Evolutionary conservation across 2,797 vertebrate species (phyloP).

Genomic region (Onychomys leucogaster): DNA sequence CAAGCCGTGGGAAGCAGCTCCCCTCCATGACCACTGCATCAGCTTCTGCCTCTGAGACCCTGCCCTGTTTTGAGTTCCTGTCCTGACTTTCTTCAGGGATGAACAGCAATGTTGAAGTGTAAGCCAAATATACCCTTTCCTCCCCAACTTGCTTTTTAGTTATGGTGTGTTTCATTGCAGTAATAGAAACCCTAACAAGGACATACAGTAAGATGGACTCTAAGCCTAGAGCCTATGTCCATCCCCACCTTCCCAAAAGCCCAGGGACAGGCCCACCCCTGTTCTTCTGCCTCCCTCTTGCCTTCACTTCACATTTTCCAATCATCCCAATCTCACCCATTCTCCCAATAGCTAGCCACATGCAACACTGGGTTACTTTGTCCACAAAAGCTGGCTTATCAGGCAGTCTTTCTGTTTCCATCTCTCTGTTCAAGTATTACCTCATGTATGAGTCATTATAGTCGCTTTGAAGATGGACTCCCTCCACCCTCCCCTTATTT

Average conservation of each 20-base stretch:
- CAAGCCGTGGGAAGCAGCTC: not conserved
- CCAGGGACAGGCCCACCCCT: not conserved
- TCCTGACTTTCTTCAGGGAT: not conserved
- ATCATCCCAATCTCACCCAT: not conserved
- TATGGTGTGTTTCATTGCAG: not conserved
- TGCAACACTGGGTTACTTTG: not conserved
- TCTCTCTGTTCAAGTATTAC: not conserved
- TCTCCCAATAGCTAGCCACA: not conserved
- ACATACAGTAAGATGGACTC: not conserved
- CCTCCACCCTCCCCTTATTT: accelerated
- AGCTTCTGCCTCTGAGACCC: not conserved
- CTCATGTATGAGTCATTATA: not conserved
- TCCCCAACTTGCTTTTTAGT: not conserved
- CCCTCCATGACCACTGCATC: not conserved
- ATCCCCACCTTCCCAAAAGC: not conserved
- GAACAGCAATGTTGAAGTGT: not conserved
- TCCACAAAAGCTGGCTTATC: not conserved
- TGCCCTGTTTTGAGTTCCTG: not conserved
- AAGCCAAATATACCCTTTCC: not conserved
- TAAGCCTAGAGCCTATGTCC: not conserved
- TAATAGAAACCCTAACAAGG: not conserved
- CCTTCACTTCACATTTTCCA: not conserved
- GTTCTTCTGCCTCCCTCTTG: not conserved
- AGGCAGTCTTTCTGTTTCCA: not conserved
- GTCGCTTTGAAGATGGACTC: not conserved